Conservation (phyloP, 2,797 vertebrate species). For the Apodemus agrarius region DNA sequence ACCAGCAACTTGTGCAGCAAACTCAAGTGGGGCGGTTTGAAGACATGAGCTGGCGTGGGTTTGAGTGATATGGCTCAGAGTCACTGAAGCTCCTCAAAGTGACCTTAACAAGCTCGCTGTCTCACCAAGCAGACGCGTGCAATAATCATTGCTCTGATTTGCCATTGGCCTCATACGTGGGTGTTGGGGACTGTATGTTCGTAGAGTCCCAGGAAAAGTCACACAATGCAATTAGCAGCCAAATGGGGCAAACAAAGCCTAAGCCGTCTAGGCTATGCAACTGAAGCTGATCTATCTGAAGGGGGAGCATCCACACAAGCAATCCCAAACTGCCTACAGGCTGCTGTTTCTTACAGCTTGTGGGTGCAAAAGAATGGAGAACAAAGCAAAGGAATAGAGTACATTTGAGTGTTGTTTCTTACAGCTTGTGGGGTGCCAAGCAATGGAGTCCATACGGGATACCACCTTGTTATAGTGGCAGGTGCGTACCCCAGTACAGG, state of each 20-base stretch:
- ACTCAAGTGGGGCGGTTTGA: neutral
- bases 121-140: neutral
- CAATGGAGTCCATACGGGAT: neutral
- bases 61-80: neutral
- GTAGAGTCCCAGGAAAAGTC: neutral
- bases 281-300: neutral
- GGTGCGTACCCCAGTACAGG: neutral
- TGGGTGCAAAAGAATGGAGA: neutral
- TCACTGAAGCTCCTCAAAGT: neutral
- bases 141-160: neutral
- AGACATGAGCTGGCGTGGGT: neutral
- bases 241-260: neutral
- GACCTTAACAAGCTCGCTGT: neutral
- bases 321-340: neutral
- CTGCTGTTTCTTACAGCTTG: neutral
- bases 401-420: neutral
- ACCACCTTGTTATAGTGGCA: neutral
- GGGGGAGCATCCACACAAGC: neutral
- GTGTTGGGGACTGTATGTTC: neutral
- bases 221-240: neutral
- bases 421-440: neutral
- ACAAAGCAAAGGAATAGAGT: neutral
- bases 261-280: neutral
- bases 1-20: neutral
- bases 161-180: neutral